A percentile compares a stretch with the other conserved stretches of the same genome.
Conservation (phyloP, 2,888 invertebrate species). For the Xestia xanthographa region DNA sequence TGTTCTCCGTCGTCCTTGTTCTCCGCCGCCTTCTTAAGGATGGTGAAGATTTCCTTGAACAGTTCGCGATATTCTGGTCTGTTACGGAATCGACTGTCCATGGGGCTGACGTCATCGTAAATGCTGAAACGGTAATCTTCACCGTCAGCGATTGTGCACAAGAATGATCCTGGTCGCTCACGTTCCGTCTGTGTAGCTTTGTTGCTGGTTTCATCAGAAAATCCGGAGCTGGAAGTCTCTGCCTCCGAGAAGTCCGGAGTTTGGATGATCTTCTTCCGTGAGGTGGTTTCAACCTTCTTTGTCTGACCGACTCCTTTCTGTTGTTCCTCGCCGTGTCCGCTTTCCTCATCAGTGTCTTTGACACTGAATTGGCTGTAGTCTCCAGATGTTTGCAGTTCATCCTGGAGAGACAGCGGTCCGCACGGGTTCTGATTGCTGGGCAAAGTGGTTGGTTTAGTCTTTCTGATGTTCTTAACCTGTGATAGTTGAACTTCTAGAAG, state of each 20-base stretch:
- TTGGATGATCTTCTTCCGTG: conserved; percentile 91
- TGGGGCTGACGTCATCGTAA: conserved; percentile 94
- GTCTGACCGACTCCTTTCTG: conserved; percentile 87
- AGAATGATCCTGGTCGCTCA: conserved; percentile 94
- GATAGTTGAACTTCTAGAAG: conserved; percentile 94
- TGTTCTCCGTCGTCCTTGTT: conserved; percentile 95
- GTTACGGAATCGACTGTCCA: conserved; percentile 95
- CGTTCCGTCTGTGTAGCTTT: conserved; percentile 96
- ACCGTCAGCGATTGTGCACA: conserved; percentile 96
- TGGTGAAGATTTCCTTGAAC: conserved; percentile 96
- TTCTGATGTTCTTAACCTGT: conserved; percentile 89
- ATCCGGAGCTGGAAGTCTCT: conserved; percentile 96
- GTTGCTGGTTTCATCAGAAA: conserved; percentile 95
- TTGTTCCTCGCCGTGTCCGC: conserved; percentile 91
- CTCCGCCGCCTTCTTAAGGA: conserved; percentile 95
- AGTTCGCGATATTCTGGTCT: conserved; percentile 95
- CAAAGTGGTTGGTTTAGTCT: conserved; percentile 78
- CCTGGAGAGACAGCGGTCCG: conserved; percentile 91
- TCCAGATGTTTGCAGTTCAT: conserved; percentile 94
- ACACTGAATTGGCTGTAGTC: conserved; percentile 92
- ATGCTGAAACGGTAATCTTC: conserved; percentile 96
- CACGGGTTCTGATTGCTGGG: conserved; percentile 80
- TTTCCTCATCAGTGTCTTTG: conserved; percentile 92
- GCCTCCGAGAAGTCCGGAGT: conserved; percentile 96
- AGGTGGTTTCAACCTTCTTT: conserved; percentile 83